phyloP scores from a whole-genome alignment of 1,140 invertebrate species.

The Heliothis subflexa region DNA sequence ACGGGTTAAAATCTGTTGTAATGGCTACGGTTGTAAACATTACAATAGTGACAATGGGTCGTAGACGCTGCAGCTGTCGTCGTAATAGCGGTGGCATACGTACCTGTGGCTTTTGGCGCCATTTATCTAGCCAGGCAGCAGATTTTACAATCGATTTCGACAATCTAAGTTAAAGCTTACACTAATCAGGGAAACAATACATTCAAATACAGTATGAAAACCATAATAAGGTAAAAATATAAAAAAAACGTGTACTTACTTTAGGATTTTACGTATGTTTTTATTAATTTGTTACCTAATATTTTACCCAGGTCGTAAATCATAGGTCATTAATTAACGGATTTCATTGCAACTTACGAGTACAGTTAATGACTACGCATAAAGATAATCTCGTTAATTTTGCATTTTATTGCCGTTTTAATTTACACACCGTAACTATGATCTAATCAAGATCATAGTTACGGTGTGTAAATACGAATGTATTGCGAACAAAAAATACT shows the following conservation, averaged over 20 bases:
- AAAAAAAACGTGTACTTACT: no score
- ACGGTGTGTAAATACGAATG: conserved; percentile 46
- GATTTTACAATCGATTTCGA: neutral
- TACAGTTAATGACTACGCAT: neutral
- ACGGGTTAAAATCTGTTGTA: conserved; percentile 41
- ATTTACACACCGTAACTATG: no score
- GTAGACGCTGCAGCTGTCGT: conserved; percentile 44
- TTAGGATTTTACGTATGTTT: no score
- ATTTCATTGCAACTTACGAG: conserved; percentile 12
- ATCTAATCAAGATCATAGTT: conserved; percentile 49
- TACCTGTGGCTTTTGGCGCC: conserved; percentile 35
- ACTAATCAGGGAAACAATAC: no score
- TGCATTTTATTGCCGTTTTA: conserved; percentile 40
- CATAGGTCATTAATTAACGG: neutral
- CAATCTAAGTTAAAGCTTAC: neutral
- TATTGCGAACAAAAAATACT: conserved; percentile 25
- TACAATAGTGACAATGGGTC: conserved; percentile 47
- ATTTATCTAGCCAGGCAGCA: conserved; percentile 11
- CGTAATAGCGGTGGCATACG: conserved; percentile 33
- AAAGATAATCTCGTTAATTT: conserved; percentile 41
- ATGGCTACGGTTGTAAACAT: conserved; percentile 38
- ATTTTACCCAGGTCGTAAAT: neutral
- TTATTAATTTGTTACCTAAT: neutral
- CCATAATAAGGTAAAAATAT: no score
- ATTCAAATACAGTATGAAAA: no score